Evolutionary conservation across 2,888 invertebrate genomes (phyloP).

Genomic region (Lasioglossum morio): DNA sequence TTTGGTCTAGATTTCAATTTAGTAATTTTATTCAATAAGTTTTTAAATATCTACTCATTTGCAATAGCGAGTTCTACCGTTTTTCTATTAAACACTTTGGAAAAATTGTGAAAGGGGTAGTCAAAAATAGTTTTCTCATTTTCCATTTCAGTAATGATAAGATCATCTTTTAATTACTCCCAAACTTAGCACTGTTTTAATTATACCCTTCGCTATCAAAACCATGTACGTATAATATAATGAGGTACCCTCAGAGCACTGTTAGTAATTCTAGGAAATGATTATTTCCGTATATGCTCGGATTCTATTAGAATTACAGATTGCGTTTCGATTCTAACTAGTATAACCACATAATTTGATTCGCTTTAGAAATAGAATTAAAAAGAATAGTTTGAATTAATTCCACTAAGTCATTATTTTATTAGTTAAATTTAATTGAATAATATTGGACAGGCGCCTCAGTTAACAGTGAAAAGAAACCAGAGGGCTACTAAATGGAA

Average conservation of each 20-base stretch:
- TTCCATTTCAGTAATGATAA: not conserved
- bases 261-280: not conserved
- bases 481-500: not conserved
- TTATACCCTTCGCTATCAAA: not conserved
- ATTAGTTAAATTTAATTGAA: not conserved
- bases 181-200: not conserved
- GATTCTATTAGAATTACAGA: not conserved
- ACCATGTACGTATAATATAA: not conserved
- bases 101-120: not conserved
- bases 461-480: not conserved
- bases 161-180: not conserved
- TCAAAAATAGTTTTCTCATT: not conserved
- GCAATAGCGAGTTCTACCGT: not conserved
- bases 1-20: not conserved
- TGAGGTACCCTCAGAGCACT: not conserved
- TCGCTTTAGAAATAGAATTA: not conserved
- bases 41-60: not conserved
- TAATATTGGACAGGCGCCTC: not conserved
- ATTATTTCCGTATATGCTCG: not conserved
- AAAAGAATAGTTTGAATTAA: not conserved
- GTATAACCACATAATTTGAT: conserved; percentile 1
- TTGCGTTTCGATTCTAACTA: not conserved
- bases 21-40: not conserved
- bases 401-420: not conserved
- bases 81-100: not conserved